Evolutionary conservation across 2,113 vertebrate genomes (phyloP).

Genomic region (Calidris pugnax): DNA sequence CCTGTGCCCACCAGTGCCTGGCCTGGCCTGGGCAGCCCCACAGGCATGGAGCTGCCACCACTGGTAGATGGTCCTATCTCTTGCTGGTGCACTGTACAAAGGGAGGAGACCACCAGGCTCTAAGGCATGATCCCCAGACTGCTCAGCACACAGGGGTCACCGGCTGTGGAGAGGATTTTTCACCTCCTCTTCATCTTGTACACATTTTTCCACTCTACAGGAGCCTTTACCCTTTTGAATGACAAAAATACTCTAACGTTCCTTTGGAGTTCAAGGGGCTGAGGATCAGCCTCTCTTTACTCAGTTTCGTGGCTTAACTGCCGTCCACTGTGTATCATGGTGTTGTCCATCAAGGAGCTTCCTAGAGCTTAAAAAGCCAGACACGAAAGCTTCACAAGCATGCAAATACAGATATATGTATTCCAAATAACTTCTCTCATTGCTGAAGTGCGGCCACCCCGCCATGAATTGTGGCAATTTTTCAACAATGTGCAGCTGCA

Average conservation of each 20-base stretch:
- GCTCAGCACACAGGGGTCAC: accelerated
- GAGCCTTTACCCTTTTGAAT: not conserved
- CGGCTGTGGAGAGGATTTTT: not conserved
- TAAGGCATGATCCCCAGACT: not conserved
- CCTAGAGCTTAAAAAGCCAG: conserved; percentile 25
- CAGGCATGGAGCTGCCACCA: accelerated
- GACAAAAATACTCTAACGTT: not conserved
- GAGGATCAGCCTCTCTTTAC: not conserved
- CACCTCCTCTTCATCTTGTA: not conserved
- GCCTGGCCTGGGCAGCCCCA: not conserved
- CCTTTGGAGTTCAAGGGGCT: not conserved
- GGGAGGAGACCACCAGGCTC: not conserved
- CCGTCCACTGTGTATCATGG: not conserved
- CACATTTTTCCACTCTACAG: accelerated
- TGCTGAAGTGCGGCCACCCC: conserved; percentile 36
- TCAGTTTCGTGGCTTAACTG: not conserved
- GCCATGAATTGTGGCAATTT: conserved; percentile 56
- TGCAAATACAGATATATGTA: conserved; percentile 38
- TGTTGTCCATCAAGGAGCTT: conserved; percentile 5
- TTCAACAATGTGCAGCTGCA: conserved; percentile 64
- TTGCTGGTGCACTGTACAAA: not conserved
- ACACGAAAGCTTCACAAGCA: not conserved
- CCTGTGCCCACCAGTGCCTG: not conserved
- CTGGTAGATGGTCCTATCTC: accelerated
- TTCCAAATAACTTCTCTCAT: conserved; percentile 51